A percentile compares a stretch with the other conserved stretches of the same genome.
Conservation (phyloP, 1,140 invertebrate genomes). For the Papilio glaucus region DNA sequence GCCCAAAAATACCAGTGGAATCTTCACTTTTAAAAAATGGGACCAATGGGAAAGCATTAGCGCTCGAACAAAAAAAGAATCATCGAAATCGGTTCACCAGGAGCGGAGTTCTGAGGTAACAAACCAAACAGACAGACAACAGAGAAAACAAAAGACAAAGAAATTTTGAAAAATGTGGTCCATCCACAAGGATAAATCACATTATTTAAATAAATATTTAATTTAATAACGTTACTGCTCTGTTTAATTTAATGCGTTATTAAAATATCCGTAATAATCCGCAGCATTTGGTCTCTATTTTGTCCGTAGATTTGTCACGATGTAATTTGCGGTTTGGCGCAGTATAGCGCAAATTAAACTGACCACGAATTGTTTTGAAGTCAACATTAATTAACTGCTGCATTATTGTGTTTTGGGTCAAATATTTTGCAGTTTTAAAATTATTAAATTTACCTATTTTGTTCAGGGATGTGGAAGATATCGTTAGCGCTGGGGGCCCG, state of each 20-base stretch:
- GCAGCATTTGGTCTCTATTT: constrained; percentile 22
- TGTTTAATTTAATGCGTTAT: not conserved
- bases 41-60: no score
- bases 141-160: no score
- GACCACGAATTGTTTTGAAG: constrained; percentile 46
- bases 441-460: not conserved
- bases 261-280: constrained; percentile 6
- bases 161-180: no score
- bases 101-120: no score
- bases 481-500: constrained; percentile 85
- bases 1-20: no score
- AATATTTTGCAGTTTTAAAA: not conserved
- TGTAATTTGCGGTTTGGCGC: constrained; percentile 38
- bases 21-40: no score
- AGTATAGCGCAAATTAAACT: constrained; percentile 42
- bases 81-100: no score
- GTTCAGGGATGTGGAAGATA: constrained; percentile 64
- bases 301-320: constrained; percentile 4
- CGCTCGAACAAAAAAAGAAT: no score
- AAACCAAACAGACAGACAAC: no score
- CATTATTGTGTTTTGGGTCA: constrained; percentile 36
- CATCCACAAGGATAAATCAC: no score
- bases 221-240: not conserved
- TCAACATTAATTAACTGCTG: constrained; percentile 45
- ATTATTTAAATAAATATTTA: not conserved